Percentiles rank a stretch among this genome's conserved stretches.
Evolutionary conservation across 1,140 invertebrate species (phyloP).

Genomic region (Oreohelix idahoensis): DNA sequence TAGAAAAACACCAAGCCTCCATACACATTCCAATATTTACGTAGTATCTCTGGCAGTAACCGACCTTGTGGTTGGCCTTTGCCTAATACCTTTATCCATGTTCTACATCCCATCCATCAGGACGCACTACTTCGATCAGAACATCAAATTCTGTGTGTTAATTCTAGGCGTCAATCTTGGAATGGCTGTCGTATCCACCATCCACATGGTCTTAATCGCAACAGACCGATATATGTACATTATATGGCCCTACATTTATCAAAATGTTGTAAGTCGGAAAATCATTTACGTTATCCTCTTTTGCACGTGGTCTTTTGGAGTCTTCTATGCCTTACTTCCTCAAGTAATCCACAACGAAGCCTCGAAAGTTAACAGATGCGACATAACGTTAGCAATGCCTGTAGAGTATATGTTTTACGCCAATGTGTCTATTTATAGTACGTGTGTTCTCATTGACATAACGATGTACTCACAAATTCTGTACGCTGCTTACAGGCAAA

Average conservation of each 20-base stretch:
- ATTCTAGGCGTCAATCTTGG: slow-evolving; percentile 10
- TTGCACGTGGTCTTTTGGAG: background rate
- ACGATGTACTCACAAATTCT: slow-evolving; percentile 14
- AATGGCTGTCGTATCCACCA: slow-evolving; percentile 6
- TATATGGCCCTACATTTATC: background rate
- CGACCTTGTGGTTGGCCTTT: slow-evolving; percentile 25
- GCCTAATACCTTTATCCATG: background rate
- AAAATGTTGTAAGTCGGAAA: background rate
- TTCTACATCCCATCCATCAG: slow-evolving; percentile 11
- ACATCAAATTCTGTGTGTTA: slow-evolving; percentile 9
- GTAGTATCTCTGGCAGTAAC: slow-evolving; percentile 13
- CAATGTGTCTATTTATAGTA: background rate
- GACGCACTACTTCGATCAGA: background rate
- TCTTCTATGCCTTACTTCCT: slow-evolving; percentile 15
- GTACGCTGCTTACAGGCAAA: background rate
- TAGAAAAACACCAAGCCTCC: background rate
- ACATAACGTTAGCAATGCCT: slow-evolving; percentile 23
- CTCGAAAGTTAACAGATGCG: background rate
- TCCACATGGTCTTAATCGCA: slow-evolving; percentile 22
- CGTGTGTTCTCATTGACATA: background rate
- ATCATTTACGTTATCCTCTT: background rate
- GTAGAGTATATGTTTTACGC: slow-evolving; percentile 18
- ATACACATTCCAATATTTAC: slow-evolving; percentile 22
- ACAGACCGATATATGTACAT: slow-evolving; percentile 30
- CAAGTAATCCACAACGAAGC: slow-evolving; percentile 19